Evolutionary conservation across 2,113 vertebrate genomes (phyloP).

Genomic region (Melanerpes formicivorus): DNA sequence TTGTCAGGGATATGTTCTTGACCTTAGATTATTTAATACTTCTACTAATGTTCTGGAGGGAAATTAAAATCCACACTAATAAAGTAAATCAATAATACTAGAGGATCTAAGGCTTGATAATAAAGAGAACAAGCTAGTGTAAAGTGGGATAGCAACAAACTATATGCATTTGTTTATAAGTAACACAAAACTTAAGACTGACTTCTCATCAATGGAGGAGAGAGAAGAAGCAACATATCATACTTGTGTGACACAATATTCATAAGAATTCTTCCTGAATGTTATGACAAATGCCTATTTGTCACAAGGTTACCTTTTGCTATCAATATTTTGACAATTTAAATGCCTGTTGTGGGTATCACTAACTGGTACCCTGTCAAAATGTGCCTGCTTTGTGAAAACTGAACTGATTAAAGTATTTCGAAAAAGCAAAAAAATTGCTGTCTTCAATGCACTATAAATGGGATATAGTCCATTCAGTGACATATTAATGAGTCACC

Average conservation of each 20-base stretch:
- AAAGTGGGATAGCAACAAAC: background rate
- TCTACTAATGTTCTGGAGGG: background rate
- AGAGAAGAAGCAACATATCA: background rate
- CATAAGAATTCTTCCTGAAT: fast-evolving
- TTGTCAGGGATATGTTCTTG: background rate
- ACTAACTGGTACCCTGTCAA: background rate
- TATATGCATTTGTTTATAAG: background rate
- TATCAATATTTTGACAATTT: background rate
- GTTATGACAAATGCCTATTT: background rate
- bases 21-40: background rate
- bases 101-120: background rate
- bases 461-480: background rate
- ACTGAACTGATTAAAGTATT: background rate
- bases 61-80: background rate
- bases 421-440: background rate
- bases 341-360: background rate
- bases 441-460: background rate
- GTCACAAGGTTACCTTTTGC: background rate
- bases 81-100: background rate
- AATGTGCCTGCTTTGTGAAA: background rate
- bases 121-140: background rate
- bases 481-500: background rate
- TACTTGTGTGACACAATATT: background rate
- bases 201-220: background rate
- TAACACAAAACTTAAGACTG: background rate